Conservation (phyloP, 2,113 vertebrate species). For the Eurystomus gularis region DNA sequence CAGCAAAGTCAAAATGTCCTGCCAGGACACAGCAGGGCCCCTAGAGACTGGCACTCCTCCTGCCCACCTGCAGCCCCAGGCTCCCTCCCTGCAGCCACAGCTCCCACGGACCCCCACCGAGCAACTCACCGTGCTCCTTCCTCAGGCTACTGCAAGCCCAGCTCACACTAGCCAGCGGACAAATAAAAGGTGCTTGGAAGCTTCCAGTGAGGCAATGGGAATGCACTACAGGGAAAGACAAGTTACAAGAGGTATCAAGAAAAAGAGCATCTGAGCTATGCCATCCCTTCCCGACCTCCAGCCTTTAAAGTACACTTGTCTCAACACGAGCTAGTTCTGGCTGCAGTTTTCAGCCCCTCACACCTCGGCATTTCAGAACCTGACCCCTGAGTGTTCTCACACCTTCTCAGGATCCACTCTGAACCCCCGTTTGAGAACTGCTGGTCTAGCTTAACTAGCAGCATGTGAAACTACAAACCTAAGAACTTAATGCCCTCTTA, state of each 20-base stretch:
- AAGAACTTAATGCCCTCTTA: constrained; percentile 55
- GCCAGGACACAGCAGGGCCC: background rate
- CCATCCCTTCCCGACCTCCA: background rate
- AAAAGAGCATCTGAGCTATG: background rate
- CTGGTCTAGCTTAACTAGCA: constrained; percentile 61
- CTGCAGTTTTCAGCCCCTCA: background rate
- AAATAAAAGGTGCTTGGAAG: constrained; percentile 17
- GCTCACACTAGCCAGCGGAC: background rate
- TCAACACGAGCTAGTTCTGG: background rate
- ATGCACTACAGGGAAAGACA: background rate
- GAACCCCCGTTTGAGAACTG: constrained; percentile 40
- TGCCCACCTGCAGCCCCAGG: background rate
- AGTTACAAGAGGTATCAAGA: constrained; percentile 4
- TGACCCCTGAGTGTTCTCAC: background rate
- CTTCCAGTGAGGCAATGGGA: background rate
- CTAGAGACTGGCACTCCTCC: background rate
- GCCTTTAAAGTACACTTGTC: background rate
- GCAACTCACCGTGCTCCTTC: background rate
- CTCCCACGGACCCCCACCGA: background rate
- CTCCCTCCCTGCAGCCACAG: background rate
- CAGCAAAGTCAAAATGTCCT: background rate
- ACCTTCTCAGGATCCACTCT: background rate
- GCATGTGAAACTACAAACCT: constrained; percentile 11
- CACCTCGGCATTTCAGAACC: background rate
- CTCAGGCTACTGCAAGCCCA: background rate